Evolutionary conservation across 2,113 vertebrate genomes (phyloP).

Genomic region (Hydrochoerus hydrochaeris): DNA sequence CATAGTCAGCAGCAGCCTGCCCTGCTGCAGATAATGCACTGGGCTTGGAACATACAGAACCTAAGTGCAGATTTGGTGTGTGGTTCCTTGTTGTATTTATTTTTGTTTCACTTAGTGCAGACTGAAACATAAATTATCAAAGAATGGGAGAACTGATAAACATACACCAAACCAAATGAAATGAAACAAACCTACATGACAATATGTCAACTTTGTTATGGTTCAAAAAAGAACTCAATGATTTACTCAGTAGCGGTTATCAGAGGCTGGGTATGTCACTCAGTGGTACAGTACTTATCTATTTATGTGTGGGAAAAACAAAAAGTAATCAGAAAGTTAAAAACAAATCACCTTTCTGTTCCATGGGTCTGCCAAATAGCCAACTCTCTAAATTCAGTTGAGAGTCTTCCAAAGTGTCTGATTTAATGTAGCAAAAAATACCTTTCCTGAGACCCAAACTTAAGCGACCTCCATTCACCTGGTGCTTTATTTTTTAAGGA

Average conservation of each 20-base stretch:
- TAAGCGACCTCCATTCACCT: not conserved
- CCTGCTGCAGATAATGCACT: not conserved
- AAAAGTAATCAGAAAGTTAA: not conserved
- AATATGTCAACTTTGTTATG: not conserved
- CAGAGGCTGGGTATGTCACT: not conserved
- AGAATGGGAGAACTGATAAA: not conserved
- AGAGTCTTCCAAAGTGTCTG: not conserved
- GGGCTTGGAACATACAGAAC: not conserved
- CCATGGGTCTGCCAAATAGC: not conserved
- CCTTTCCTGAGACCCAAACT: not conserved
- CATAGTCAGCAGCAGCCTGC: not conserved
- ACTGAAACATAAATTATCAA: not conserved
- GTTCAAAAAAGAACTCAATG: not conserved
- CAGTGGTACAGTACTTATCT: not conserved
- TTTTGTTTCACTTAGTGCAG: slow-evolving; percentile 35
- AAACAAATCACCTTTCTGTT: not conserved
- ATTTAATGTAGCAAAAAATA: not conserved
- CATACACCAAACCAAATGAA: not conserved
- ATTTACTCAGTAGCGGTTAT: not conserved
- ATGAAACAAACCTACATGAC: not conserved
- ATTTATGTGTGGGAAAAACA: not conserved
- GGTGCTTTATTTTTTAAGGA: slow-evolving; percentile 26
- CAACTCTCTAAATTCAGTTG: not conserved
- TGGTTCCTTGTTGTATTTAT: not conserved
- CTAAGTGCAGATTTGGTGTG: not conserved